Conservation (phyloP, 2,888 invertebrate genomes). For the Tenthredo notha region DNA sequence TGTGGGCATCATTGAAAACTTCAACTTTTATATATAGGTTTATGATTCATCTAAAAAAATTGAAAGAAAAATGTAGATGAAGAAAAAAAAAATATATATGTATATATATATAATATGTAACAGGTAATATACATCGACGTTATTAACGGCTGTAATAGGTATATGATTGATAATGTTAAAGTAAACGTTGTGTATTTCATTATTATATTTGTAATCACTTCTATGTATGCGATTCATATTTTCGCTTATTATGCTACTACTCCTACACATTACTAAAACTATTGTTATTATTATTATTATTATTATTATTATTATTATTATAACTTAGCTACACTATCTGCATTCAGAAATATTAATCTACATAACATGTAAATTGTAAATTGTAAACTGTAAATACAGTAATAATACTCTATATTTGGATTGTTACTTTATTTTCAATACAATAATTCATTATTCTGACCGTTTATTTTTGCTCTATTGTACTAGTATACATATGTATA, state of each 20-base stretch:
- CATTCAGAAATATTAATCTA: constrained; percentile 7
- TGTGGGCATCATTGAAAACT: constrained; percentile 11
- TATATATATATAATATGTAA: not conserved
- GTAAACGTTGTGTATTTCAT: not conserved
- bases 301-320: not conserved
- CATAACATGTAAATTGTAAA: not conserved
- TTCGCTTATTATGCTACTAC: not conserved
- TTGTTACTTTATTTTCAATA: constrained; percentile 17
- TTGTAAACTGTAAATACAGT: constrained; percentile 1
- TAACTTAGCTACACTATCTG: not conserved
- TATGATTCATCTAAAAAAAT: not conserved
- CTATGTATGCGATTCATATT: not conserved
- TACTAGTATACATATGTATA: constrained; percentile 7
- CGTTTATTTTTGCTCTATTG: not conserved
- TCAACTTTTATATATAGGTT: constrained; percentile 8
- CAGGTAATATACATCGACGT: constrained; percentile 1
- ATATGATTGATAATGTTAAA: not conserved
- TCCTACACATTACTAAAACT: not conserved
- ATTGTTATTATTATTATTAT: not conserved
- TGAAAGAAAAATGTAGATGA: not conserved
- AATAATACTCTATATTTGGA: constrained; percentile 18
- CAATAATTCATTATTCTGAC: not conserved
- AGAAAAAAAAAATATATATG: not conserved
- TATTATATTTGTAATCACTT: not conserved
- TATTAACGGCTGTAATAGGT: not conserved